Evolutionary conservation across 35 echinoderm and acorn worm genomes (phyloP), one percentile per base, ranked within the genome.

Genomic region (Antedon bifida): DNA sequence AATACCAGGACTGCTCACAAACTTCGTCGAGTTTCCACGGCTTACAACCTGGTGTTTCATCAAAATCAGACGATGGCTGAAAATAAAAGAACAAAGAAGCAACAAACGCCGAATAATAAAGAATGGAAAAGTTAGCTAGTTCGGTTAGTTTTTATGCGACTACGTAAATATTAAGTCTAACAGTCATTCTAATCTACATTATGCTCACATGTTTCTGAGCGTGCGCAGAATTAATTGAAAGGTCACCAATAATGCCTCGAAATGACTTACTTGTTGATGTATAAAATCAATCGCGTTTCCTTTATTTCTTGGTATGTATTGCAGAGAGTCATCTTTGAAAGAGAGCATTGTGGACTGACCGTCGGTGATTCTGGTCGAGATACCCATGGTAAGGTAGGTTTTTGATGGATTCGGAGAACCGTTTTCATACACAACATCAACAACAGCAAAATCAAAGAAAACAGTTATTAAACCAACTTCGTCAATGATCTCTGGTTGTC

Each of bases 1-100:
- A 93, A 29, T 87, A 88, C 91, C 91, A 93, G 32, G 33, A 39
- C 46, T 93, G 91, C 34, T 38, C 74, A 81, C 91, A 93, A 39
- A 64, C 51, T 64, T 89, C 89, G 34, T 81, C 51, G 17, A 31
- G 55, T 35, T 46, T 77, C 0, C 51, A 11, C 19, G 86, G 21
- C 31, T 46, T 84, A 44, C 91, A 93, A 19, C 16, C n/a, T 29
- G 88, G 84, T 30, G 87, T 84, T 23, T 83, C 75, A 36, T 36
- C 79, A 1, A 86, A 33, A 0, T 28, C n/a, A 30, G 83, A 34
- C 10, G 91, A n/a, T 79, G 91, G 87, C 91, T 93, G 75, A 23
- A 74, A 73, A 34, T 30, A 11, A 81, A 46, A 7, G 14, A 7
- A 42, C 38, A 42, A n/a, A 14, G 38, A 42, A 7, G 38, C 14